These are phyloP conservation scores for Chloebia gouldiae DNA, from an alignment of 2,113 vertebrate genomes.

Conservation along the genomic window DNA sequence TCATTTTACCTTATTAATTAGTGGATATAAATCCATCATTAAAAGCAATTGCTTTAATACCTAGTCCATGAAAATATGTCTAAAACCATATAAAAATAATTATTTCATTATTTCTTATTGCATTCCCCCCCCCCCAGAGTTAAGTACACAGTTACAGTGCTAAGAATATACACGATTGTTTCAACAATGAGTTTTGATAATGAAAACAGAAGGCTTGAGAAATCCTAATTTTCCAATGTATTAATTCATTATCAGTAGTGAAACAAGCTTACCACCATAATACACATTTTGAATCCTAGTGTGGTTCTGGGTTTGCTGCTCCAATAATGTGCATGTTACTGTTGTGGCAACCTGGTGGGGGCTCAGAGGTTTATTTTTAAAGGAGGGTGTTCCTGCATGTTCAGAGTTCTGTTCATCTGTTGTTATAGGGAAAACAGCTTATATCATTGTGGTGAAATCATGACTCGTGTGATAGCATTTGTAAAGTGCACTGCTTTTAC, in stretches of 20 bases:
- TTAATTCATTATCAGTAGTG: not conserved
- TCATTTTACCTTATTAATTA: not conserved
- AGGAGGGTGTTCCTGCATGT: slow-evolving; percentile 19
- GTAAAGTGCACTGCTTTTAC: slow-evolving; percentile 9
- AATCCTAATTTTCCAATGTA: not conserved
- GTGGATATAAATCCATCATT: not conserved
- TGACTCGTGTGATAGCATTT: not conserved
- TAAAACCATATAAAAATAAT: not conserved
- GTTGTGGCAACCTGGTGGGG: not conserved
- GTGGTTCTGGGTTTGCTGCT: not conserved
- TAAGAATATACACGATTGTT: not conserved
- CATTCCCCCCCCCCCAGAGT: not conserved
- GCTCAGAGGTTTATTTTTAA: slow-evolving; percentile 15
- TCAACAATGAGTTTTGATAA: not conserved
- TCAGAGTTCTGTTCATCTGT: not conserved
- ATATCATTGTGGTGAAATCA: slow-evolving; percentile 24
- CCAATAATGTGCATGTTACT: not conserved
- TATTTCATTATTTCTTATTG: not conserved
- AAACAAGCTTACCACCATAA: not conserved
- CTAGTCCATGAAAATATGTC: not conserved
- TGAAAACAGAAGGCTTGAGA: not conserved
- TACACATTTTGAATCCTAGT: not conserved
- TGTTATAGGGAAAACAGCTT: slow-evolving; percentile 22
- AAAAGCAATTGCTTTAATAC: not conserved
- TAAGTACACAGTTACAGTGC: not conserved